Conservation (phyloP, 92 coral and sea anemone genomes). For the Muricea muricata region DNA sequence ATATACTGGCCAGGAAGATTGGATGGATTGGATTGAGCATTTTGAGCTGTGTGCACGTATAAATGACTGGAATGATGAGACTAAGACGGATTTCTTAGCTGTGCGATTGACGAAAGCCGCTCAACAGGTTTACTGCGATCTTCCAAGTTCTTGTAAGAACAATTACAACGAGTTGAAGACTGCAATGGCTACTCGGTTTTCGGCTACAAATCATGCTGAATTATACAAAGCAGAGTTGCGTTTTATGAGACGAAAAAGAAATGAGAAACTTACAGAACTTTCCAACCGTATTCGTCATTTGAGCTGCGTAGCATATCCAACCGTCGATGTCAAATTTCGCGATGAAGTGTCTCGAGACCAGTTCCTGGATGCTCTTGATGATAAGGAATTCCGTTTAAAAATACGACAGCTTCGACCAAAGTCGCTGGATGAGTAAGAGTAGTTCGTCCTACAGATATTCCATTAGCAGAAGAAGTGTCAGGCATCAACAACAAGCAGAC, state of each 20-base stretch:
- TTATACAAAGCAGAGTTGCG: background rate
- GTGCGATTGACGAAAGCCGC: background rate
- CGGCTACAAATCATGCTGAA: background rate
- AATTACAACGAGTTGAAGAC: background rate
- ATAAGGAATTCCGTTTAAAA: too few relatives aligned
- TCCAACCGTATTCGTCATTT: conserved; percentile 5
- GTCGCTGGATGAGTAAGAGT: too few relatives aligned
- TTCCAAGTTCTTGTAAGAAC: background rate
- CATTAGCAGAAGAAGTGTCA: background rate
- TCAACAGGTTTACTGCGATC: background rate
- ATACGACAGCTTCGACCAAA: too few relatives aligned
- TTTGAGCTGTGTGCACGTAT: background rate
- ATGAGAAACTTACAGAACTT: conserved; percentile 33
- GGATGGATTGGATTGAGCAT: background rate
- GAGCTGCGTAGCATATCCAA: too few relatives aligned
- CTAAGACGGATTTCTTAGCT: background rate
- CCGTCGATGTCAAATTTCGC: too few relatives aligned
- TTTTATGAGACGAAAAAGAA: background rate
- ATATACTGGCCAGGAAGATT: background rate
- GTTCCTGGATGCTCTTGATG: too few relatives aligned
- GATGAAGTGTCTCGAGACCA: too few relatives aligned
- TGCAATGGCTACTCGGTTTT: background rate
- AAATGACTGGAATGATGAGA: background rate
- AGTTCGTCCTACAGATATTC: too few relatives aligned
- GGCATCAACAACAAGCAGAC: background rate